Evolutionary conservation across 2,113 vertebrate genomes (phyloP).

Genomic region (Chaetodon auriga): DNA sequence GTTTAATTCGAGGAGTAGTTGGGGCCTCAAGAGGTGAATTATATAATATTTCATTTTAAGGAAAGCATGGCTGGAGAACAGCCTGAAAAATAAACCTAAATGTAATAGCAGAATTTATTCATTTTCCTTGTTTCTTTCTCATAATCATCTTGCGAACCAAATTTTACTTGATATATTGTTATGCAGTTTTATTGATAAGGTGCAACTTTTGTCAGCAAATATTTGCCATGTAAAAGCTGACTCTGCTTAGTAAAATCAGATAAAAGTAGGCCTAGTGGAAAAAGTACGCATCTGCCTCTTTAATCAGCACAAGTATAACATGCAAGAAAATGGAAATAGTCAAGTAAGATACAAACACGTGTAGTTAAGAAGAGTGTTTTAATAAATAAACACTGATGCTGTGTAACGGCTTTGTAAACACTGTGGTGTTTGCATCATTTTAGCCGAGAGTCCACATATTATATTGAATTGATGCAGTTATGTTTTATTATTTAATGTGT

Average conservation of each 20-base stretch:
- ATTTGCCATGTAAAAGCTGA: neutral
- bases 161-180: neutral
- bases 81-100: no score
- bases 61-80: neutral
- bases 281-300: neutral
- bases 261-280: neutral
- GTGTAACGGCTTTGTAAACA: neutral
- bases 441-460: neutral
- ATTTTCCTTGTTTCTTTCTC: neutral
- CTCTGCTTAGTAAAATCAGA: neutral
- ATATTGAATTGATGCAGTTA: neutral
- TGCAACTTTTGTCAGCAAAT: neutral
- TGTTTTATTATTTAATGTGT: neutral
- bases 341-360: neutral
- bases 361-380: neutral
- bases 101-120: neutral
- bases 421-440: neutral
- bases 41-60: neutral
- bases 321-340: neutral
- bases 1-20: neutral
- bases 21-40: no score
- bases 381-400: neutral
- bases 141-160: no score
- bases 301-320: neutral
- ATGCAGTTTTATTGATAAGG: neutral